Evolutionary conservation across 2,113 vertebrate species (phyloP).

Genomic region (human): DNA sequence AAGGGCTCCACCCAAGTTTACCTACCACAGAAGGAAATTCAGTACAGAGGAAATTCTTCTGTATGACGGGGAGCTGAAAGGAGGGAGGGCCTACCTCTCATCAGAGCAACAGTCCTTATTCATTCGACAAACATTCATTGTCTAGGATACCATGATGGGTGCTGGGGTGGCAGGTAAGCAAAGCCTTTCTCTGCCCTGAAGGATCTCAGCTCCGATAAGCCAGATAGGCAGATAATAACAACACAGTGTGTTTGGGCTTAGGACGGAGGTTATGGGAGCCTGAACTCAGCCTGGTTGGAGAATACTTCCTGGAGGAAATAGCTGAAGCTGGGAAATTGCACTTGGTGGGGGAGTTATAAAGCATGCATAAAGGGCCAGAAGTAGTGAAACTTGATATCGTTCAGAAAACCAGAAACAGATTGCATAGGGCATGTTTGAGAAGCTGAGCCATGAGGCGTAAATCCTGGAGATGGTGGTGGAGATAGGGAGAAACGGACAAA

Average conservation of each 20-base stretch:
- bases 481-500: constrained; percentile 26
- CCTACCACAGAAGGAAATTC: neutral
- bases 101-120: neutral
- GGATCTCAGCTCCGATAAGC: neutral
- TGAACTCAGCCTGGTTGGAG: neutral
- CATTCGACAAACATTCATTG: neutral
- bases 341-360: neutral
- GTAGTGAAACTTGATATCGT: constrained; percentile 50
- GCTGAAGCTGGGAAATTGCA: neutral
- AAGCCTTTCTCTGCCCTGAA: constrained; percentile 1
- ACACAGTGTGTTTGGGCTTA: neutral
- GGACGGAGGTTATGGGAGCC: constrained; percentile 52
- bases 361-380: neutral
- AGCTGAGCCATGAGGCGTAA: constrained; percentile 45
- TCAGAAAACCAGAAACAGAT: constrained; percentile 60
- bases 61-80: neutral
- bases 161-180: neutral
- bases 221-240: neutral
- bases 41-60: neutral
- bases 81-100: neutral
- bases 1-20: neutral
- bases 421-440: constrained; percentile 34
- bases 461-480: constrained; percentile 8
- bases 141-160: neutral
- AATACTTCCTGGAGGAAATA: constrained; percentile 47